Evolutionary conservation across 2,888 invertebrate species (phyloP), one percentile per base, ranked within the genome.

Genomic region (Leucophenga maculata): DNA sequence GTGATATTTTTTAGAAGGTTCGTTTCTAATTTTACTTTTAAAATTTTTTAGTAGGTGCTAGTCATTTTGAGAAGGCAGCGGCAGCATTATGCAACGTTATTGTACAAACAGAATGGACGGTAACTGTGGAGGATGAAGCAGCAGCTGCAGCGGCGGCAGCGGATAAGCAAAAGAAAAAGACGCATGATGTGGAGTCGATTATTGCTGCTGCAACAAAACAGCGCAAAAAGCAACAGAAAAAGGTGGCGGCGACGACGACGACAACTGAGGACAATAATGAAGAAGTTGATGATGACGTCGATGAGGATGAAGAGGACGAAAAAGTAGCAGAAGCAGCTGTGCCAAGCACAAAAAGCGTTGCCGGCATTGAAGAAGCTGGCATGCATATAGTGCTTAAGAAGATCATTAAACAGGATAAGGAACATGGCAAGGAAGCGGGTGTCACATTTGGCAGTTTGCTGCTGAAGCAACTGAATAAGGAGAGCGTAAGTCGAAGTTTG

Each of bases 301-400:
- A 67, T 8, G 70, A 62, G n/a, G 65, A 70, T 4, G 66, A 22
- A 0, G 71, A 69, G 13, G 73, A 72, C 22, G 68, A 69, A 2
- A 16, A 50, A 16, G 6, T 11, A 16, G 13, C 50, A 16, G 14
- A 6, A 50, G 6, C 52, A 66, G 14, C 57, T 70, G 16, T 26
- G 44, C 62, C 0, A 16, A 16, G 57, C 13, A 69, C 87, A 88
- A 72, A 75, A 8, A 69, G 69, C 54, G 74, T 84, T 1, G 65
- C 74, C 0, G 93, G 93, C 0, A 90, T 95, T 14, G 95, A 95
- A 88, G 92, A 94, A 81, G 89, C 93, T 0, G 95, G 94, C 11
- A 89, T 94, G 70, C 94, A 95, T 87, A 92, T 93, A 90, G 91
- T 92, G 71, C 86, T 95, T 44, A 96, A 95, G 84, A 95, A 94